Base-by-base conservation (phyloP, 2,113 vertebrate genomes). In the Taurulus bubalis region DNA sequence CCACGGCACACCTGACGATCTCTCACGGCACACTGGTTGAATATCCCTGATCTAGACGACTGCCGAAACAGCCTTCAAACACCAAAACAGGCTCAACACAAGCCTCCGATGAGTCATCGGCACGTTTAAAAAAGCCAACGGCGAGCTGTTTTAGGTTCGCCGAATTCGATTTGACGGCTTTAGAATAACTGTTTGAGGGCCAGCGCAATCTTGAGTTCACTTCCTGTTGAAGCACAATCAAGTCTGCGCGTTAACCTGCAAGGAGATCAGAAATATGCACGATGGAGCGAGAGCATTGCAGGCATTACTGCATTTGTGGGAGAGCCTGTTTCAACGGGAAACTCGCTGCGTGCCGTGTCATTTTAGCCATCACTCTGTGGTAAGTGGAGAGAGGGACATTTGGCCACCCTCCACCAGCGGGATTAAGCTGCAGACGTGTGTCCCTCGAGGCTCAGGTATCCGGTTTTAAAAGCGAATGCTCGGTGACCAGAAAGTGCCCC, bases 401-500 rank as follows among this genome's bases (percentile, higher is more conserved):
- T 51, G 53, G 83, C 49, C 36, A 11, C 67, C 60, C 38, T 74
- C 36, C 4, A n/a, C 4, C 1, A 58, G 68, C 71, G 34, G 42
- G 80, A 55, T 80, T 78, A 75, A 83, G 66, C 75, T 51, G 42
- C 66, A 68, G 75, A 80, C 75, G 66, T 26, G 47, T n/a, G 42
- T 65, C 73, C 76, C 79, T 53, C 0, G 11, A 84, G 83, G 40
- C 80, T 75, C 74, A 82, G 77, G 68, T 76, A 69, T 85, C 51
- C n/a, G 38, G 73, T 62, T 66, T 60, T 28, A 82, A 85, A 87
- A 77, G 79, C 49, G 59, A 89, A 82, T 58, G 71, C 42, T 80
- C 60, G 0, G 40, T 80, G 82, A 80, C 53, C 7, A 2, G 49
- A 63, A 81, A 80, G 72, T 49, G 75, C 36, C 12, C 38, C 36